Conservation (phyloP, 2,113 vertebrate species). For the Megaceryle maxima region DNA sequence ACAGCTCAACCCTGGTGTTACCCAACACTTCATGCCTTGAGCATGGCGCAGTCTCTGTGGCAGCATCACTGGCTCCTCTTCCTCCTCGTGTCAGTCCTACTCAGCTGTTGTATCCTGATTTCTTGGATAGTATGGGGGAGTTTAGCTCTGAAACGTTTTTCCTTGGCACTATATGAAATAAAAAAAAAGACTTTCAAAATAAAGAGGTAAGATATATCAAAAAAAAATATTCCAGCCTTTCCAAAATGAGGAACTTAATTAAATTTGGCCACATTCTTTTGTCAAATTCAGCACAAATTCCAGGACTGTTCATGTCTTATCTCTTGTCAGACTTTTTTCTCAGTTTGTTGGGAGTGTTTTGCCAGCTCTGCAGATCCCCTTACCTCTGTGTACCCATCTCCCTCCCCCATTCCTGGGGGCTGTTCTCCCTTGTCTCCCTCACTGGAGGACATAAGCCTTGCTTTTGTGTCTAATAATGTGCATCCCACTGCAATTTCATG, state of each 20-base stretch:
- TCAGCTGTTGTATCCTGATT: not conserved
- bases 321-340: not conserved
- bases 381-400: not conserved
- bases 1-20: not conserved
- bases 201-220: not conserved
- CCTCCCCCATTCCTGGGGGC: not conserved
- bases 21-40: accelerated
- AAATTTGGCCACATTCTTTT: not conserved
- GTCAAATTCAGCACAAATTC: not conserved
- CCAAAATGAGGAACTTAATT: not conserved
- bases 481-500: not conserved
- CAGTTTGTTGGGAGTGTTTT: not conserved
- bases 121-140: not conserved
- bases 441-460: not conserved
- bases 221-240: not conserved
- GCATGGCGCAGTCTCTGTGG: not conserved
- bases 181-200: not conserved
- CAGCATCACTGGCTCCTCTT: not conserved
- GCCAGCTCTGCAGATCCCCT: not conserved
- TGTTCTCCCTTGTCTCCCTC: not conserved
- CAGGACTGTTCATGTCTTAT: not conserved
- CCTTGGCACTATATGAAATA: not conserved
- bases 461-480: not conserved
- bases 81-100: not conserved
- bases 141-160: not conserved